These are phyloP conservation scores for Phaonia tiefii DNA, from an alignment of 2,888 invertebrate genomes.

Conservation along the genomic window DNA sequence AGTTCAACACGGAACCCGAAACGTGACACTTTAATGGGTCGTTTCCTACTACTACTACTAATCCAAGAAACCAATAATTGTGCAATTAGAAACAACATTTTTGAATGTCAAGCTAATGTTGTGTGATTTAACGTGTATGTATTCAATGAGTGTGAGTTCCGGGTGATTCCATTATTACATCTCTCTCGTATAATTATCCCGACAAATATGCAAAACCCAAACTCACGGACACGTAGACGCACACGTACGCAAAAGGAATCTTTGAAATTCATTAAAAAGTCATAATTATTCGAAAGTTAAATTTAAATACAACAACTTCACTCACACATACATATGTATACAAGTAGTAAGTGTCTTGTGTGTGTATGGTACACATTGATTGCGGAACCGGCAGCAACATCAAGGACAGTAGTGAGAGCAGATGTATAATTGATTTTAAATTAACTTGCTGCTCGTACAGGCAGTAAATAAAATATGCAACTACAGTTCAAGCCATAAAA, in stretches of 20 bases:
- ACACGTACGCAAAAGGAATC: conserved; percentile 22
- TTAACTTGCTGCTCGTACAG: conserved; percentile 39
- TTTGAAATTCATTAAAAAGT: conserved; percentile 51
- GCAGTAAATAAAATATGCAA: conserved; percentile 19
- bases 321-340: conserved; percentile 23
- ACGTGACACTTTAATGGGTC: too few relatives aligned
- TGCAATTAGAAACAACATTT: too few relatives aligned
- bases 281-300: conserved; percentile 39
- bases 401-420: conserved; percentile 22
- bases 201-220: neutral
- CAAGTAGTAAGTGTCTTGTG: too few relatives aligned
- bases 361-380: neutral
- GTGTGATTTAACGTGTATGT: too few relatives aligned
- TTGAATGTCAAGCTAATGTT: too few relatives aligned
- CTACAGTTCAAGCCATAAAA: conserved; percentile 13
- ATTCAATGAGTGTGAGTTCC: too few relatives aligned
- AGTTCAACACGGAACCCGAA: too few relatives aligned
- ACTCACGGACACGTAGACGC: conserved; percentile 1
- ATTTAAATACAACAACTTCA: conserved; percentile 3
- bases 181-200: neutral
- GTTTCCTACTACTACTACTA: too few relatives aligned
- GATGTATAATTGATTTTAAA: conserved; percentile 58
- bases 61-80: too few relatives aligned
- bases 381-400: conserved; percentile 2
- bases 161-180: neutral